Conservation (phyloP, 1,140 invertebrate species). For the Achroia grisella region DNA sequence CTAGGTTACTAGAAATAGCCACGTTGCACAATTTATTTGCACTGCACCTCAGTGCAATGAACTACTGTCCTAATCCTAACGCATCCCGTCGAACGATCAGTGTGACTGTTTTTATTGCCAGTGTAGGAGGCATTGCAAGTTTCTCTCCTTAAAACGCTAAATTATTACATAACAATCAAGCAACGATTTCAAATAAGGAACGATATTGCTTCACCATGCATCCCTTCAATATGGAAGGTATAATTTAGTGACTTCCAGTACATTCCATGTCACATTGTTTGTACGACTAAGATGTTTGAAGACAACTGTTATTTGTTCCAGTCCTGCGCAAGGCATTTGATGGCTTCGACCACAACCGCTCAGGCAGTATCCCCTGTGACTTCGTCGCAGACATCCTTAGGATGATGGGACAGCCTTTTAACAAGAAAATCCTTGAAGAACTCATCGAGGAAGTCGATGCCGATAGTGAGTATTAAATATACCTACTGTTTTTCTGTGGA, state of each 20-base stretch:
- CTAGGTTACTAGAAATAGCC: slow-evolving; percentile 56
- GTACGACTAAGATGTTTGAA: slow-evolving; percentile 11
- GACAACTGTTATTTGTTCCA: slow-evolving; percentile 65
- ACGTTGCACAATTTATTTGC: slow-evolving; percentile 67
- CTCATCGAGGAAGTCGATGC: slow-evolving; percentile 97
- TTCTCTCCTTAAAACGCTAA: not conserved
- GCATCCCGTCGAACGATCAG: slow-evolving; percentile 49
- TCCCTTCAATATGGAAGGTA: slow-evolving; percentile 56
- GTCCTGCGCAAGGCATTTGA: slow-evolving; percentile 96
- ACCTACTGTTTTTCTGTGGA: too few species aligned
- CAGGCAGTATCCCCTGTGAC: slow-evolving; percentile 93
- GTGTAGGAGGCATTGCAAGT: slow-evolving; percentile 28
- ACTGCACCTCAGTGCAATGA: slow-evolving; percentile 66
- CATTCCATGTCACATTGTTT: slow-evolving; percentile 11
- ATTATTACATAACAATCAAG: slow-evolving; percentile 1
- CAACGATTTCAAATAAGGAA: not conserved
- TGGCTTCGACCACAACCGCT: slow-evolving; percentile 96
- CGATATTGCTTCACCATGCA: slow-evolving; percentile 24
- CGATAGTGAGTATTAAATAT: slow-evolving; percentile 87
- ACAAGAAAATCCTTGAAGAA: slow-evolving; percentile 95
- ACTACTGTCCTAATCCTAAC: slow-evolving; percentile 52
- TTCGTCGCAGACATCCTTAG: slow-evolving; percentile 95
- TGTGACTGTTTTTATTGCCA: slow-evolving; percentile 53
- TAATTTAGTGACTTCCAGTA: not conserved
- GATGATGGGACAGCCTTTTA: slow-evolving; percentile 97